phyloP scores from a whole-genome alignment of 1,140 invertebrate species.

The Penaeus vannamei region DNA sequence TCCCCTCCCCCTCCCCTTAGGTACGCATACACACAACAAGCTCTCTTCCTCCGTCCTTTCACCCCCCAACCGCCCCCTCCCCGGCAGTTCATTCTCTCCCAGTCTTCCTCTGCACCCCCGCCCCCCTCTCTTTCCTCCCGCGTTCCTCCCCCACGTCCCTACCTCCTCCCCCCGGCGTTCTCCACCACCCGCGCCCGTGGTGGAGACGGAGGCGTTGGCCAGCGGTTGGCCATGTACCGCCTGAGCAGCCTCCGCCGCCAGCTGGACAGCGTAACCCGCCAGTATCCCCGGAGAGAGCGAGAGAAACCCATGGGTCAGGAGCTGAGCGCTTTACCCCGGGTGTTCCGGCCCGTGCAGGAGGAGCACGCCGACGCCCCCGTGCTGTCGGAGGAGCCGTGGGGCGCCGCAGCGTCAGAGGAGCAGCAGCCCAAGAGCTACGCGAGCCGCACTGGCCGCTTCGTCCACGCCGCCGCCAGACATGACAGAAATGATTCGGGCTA shows the following conservation, averaged over 20 bases:
- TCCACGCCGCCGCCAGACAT: background rate
- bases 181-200: background rate
- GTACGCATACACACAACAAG: no score
- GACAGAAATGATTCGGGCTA: constrained; percentile 32
- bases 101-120: background rate
- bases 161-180: background rate
- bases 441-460: background rate
- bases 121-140: background rate
- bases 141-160: background rate
- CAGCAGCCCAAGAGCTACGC: background rate
- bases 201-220: background rate
- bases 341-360: background rate
- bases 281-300: constrained; percentile 12
- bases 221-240: constrained; percentile 16
- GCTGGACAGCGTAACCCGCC: constrained; percentile 20
- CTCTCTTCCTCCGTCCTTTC: no score
- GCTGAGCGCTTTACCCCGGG: background rate
- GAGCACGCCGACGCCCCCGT: background rate
- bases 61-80: no score
- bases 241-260: constrained; percentile 25
- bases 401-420: background rate
- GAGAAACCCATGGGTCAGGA: constrained; percentile 52
- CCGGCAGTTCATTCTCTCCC: no score
- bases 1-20: no score
- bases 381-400: background rate